A percentile compares a stretch with the other conserved stretches of the same genome.
phyloP scores from a whole-genome alignment of 2,797 vertebrate genomes.

The Hippoglossus hippoglossus region DNA sequence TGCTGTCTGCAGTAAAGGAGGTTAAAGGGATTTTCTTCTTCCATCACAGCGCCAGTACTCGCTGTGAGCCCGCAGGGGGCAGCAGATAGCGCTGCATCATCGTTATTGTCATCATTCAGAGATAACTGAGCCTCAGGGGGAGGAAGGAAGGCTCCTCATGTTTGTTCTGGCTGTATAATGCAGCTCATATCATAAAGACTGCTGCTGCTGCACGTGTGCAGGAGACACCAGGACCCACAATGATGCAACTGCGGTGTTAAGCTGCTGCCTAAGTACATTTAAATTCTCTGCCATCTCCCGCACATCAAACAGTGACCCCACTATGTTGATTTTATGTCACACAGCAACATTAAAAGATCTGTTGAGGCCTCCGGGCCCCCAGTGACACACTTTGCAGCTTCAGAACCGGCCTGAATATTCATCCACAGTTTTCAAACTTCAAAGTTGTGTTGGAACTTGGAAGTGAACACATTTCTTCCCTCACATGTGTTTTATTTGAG shows the following conservation, averaged over 20 bases:
- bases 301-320: conserved; percentile 53
- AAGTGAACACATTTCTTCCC: conserved; percentile 4
- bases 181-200: conserved; percentile 19
- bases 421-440: conserved; percentile 14
- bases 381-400: conserved; percentile 63
- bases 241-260: conserved; percentile 20
- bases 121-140: conserved; percentile 22
- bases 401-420: conserved; percentile 45
- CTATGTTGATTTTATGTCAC: conserved; percentile 59
- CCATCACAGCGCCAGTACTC: conserved; percentile 27
- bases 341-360: conserved; percentile 38
- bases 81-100: conserved; percentile 47
- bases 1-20: conserved; percentile 57
- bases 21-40: conserved; percentile 58
- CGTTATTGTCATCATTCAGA: conserved; percentile 29
- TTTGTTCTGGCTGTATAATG: conserved; percentile 19
- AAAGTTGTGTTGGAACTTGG: conserved; percentile 24
- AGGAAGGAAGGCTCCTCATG: conserved; percentile 5
- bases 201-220: conserved; percentile 15
- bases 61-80: conserved; percentile 64
- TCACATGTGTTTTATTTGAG: conserved; percentile 1
- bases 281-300: conserved; percentile 32
- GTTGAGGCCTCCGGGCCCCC: conserved; percentile 51
- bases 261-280: conserved; percentile 24
- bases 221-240: conserved; percentile 8